Evolutionary conservation across 2,797 vertebrate genomes (phyloP).

Genomic region (Onychomys arenicola): DNA sequence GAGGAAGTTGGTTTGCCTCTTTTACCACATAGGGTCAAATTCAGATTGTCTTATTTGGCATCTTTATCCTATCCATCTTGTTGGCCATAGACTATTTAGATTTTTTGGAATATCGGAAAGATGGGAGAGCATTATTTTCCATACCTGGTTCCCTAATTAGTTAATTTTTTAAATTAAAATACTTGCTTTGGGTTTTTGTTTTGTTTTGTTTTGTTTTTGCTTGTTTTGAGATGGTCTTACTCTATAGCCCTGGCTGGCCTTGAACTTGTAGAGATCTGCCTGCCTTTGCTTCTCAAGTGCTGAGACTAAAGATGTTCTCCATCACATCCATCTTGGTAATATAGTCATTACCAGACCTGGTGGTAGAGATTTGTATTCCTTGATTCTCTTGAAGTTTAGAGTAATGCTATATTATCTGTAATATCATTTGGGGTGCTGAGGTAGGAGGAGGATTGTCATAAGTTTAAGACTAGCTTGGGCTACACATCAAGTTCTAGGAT

Average conservation of each 20-base stretch:
- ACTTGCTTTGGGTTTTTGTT: too few species aligned
- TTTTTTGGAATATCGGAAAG: not conserved
- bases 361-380: not conserved
- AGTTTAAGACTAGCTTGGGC: not conserved
- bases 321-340: not conserved
- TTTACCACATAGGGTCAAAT: not conserved
- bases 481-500: not conserved
- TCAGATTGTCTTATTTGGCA: not conserved
- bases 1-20: not conserved
- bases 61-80: not conserved
- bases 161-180: not conserved
- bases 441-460: not conserved
- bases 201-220: not conserved
- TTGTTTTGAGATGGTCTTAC: not conserved
- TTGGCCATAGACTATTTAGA: conserved; percentile 3
- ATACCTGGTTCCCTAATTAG: not conserved
- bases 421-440: not conserved
- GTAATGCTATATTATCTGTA: not conserved
- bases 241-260: not conserved
- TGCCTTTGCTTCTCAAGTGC: not conserved
- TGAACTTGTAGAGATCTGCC: not conserved
- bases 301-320: not conserved
- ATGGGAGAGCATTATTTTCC: not conserved
- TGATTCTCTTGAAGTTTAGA: not conserved
- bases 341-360: not conserved